Evolutionary conservation across 92 coral and sea anemone genomes (phyloP).

Genomic region (Siderastrea radians): DNA sequence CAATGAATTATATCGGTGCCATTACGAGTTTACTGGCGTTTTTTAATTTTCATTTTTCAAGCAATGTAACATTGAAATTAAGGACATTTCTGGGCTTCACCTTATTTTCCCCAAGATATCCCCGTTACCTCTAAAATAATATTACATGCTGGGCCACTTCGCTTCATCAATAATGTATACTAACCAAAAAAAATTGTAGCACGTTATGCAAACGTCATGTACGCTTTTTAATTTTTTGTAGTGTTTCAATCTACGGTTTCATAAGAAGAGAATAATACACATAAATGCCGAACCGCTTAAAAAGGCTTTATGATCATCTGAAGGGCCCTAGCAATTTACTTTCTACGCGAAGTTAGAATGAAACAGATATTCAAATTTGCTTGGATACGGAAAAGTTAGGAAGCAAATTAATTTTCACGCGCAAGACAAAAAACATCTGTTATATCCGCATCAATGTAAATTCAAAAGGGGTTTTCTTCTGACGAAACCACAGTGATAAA

Average conservation of each 20-base stretch:
- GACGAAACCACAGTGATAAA: background rate
- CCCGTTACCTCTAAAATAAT: background rate
- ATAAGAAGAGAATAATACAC: too few species aligned
- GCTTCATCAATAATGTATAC: background rate
- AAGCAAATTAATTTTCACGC: constrained; percentile 31
- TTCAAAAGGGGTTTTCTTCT: constrained; percentile 12
- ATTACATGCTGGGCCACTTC: background rate
- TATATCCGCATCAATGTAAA: background rate
- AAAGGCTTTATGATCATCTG: background rate
- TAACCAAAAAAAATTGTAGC: background rate
- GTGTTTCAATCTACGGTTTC: too few species aligned
- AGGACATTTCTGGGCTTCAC: background rate
- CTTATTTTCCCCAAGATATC: background rate
- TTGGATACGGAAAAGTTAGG: background rate
- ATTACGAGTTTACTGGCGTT: too few species aligned
- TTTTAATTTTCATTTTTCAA: too few species aligned
- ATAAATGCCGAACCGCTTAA: too few species aligned
- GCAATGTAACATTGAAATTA: too few species aligned
- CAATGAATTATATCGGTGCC: too few species aligned
- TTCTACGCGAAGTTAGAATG: background rate
- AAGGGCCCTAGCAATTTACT: background rate
- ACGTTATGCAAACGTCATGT: too few species aligned
- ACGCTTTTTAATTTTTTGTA: too few species aligned
- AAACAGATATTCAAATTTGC: background rate
- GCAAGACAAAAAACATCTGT: constrained; percentile 28